These are phyloP conservation scores for Chromis chromis DNA, from an alignment of 2,797 vertebrate species.

Conservation along the genomic window DNA sequence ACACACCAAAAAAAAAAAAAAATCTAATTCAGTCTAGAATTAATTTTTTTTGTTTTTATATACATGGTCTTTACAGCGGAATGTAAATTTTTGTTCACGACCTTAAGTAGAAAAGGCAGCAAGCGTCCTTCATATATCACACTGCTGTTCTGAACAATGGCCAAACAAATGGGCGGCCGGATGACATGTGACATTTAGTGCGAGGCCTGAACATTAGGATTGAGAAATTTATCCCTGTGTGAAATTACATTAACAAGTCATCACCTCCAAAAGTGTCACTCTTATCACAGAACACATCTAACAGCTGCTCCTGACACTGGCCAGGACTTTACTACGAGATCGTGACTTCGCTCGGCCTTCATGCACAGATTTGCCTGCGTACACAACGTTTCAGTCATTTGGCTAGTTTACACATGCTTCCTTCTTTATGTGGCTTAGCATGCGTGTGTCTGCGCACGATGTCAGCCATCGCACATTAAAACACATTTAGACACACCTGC, in stretches of 20 bases:
- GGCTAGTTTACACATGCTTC: slow-evolving; percentile 7
- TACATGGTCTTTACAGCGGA: no score
- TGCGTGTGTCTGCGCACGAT: no score
- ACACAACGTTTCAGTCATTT: slow-evolving; percentile 39
- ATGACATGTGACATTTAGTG: slow-evolving; percentile 40
- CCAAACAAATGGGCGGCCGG: slow-evolving; percentile 16
- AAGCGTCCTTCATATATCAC: slow-evolving; percentile 2
- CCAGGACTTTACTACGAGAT: slow-evolving; percentile 23
- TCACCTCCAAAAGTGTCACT: slow-evolving; percentile 42
- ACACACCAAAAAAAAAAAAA: no score
- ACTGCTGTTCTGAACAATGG: slow-evolving; percentile 39
- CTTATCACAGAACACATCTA: slow-evolving; percentile 46
- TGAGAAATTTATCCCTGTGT: slow-evolving; percentile 47
- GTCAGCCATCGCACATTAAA: not conserved
- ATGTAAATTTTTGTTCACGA: no score
- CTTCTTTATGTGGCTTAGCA: slow-evolving; percentile 7
- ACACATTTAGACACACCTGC: slow-evolving; percentile 52
- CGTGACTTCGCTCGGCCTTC: slow-evolving; percentile 31
- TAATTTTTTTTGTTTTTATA: no score
- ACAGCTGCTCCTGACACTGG: slow-evolving; percentile 54
- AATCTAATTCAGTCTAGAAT: no score
- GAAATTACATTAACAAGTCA: slow-evolving; percentile 58
- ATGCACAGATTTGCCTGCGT: slow-evolving; percentile 10
- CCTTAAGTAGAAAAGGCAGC: no score
- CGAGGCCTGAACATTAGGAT: slow-evolving; percentile 11